phyloP scores from a whole-genome alignment of 2,113 vertebrate species.

The Noturus placidus region DNA sequence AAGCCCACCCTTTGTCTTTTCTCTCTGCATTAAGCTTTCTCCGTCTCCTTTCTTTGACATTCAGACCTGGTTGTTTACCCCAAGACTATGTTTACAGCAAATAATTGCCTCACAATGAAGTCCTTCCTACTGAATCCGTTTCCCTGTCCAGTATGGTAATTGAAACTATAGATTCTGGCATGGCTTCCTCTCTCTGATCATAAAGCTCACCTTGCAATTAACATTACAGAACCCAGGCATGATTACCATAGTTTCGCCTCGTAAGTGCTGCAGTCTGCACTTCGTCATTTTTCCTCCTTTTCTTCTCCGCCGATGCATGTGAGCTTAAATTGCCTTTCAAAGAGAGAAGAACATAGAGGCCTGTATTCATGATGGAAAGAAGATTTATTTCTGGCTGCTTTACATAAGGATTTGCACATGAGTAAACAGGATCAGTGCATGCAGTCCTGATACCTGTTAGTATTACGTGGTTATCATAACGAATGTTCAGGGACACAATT shows the following conservation, averaged over 20 bases:
- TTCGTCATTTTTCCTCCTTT: not conserved
- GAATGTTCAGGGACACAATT: constrained; percentile 5
- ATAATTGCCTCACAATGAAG: constrained; percentile 43
- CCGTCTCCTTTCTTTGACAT: constrained; percentile 47
- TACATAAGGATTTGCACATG: not conserved
- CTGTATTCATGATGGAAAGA: not conserved
- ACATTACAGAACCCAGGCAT: constrained; percentile 7
- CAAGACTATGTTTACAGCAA: constrained; percentile 32
- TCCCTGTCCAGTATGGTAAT: constrained; percentile 39
- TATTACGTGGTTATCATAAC: not conserved
- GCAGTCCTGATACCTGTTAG: not conserved
- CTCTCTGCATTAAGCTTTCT: not conserved
- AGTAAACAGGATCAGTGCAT: not conserved
- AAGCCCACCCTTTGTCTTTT: not conserved
- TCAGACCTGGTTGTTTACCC: constrained; percentile 46
- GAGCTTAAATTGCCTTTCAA: not conserved
- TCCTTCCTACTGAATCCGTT: constrained; percentile 36
- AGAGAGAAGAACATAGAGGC: not conserved
- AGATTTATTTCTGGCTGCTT: not conserved
- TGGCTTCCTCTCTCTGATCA: constrained; percentile 29
- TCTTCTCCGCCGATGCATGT: not conserved
- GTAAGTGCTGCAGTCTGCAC: constrained; percentile 13
- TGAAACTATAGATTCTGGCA: constrained; percentile 57
- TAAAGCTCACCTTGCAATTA: constrained; percentile 43
- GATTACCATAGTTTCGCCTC: constrained; percentile 33